phyloP scores from a whole-genome alignment of 2,797 vertebrate genomes.

The Hybognathus amarus region DNA sequence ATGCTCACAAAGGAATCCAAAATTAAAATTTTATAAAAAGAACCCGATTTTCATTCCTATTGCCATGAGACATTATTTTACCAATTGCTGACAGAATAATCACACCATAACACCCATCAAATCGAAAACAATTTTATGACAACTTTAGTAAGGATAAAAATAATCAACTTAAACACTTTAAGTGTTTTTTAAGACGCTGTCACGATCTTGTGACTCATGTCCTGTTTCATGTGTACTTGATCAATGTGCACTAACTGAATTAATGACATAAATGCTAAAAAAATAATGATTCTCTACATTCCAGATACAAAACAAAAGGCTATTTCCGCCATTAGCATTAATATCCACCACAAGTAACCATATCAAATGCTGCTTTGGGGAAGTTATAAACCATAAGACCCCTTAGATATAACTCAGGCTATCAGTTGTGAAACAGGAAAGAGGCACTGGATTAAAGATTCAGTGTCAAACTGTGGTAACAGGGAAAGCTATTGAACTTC shows the following conservation, averaged over 20 bases:
- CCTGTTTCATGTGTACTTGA: background rate
- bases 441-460: slow-evolving; percentile 47
- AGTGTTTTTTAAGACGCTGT: too few species aligned
- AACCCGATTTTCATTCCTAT: background rate
- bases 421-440: slow-evolving; percentile 28
- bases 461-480: slow-evolving; percentile 36
- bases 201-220: background rate
- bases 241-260: background rate
- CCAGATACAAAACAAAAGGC: background rate
- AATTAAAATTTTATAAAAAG: too few species aligned
- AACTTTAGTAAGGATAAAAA: too few species aligned
- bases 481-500: slow-evolving; percentile 70
- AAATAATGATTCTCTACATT: background rate
- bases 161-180: background rate
- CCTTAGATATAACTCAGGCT: background rate
- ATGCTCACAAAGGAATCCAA: too few species aligned
- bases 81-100: background rate
- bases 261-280: background rate
- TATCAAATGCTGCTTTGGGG: background rate
- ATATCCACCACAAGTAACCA: background rate
- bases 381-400: background rate
- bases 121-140: background rate
- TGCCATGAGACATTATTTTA: slow-evolving; percentile 9
- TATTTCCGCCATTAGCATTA: background rate
- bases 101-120: too few species aligned